Evolutionary conservation across 2,797 vertebrate genomes (phyloP), one percentile per base, ranked within the genome.

Genomic region (Acrocephalus scirpaceus): DNA sequence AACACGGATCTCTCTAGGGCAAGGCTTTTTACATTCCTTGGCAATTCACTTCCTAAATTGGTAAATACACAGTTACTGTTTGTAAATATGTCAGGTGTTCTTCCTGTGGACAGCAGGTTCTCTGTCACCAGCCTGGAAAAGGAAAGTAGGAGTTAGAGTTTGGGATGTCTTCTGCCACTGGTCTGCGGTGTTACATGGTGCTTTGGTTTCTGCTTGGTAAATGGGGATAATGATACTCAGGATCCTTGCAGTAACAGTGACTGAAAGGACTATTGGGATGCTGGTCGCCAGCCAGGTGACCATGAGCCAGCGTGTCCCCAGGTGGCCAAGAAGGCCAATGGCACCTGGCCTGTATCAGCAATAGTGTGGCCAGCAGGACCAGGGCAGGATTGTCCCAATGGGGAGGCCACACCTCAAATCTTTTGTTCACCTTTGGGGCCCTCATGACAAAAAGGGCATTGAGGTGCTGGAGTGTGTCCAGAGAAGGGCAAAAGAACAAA

Each of bases 331-430:
- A 45, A 18, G 30, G 21, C 30, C 48, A 53, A 1, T 13, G 47
- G 32, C 47, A 66, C 38, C 47, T 84, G 71, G 51, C 40, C 3
- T 45, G 27, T 1, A 2, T 45, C 40, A 81, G 38, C 10, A 38
- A 1, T 2, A 7, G 5, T 2, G 10, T 58, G 56, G 12, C 44
- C 70, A 88, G 50, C 76, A 60, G 51, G 66, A 44, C 5, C 9
- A 36, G 66, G 16, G 38, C 27, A 47, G 53, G 38, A 32, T 5
- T 21, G 12, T 76, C 4, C 23, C 45, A 13, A 15, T 51, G 53
- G 6, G 5, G 64, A 66, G 53, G 23, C 38, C 8, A 22, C 50
- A 34, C 13, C 27, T 73, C 0, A 0, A 40, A 44, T 8, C 2
- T 32, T 34, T 9, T 58, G 13, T 44, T 53, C 10, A 25, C 34